Evolutionary conservation across 2,797 vertebrate species (phyloP).

Genomic region (Microctenopoma lineatum): DNA sequence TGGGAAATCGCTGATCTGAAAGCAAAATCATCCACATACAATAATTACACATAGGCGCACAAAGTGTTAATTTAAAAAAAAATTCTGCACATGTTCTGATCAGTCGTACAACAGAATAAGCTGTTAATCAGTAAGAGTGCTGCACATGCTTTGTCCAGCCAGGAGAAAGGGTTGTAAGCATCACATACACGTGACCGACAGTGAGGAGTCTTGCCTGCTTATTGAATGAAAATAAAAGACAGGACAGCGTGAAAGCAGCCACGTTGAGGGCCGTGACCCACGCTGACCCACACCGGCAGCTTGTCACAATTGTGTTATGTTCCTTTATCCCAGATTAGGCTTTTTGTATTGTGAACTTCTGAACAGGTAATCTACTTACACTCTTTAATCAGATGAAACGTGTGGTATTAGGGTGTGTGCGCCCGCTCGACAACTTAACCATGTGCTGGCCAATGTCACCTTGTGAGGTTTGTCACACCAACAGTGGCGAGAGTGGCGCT

Average conservation of each 20-base stretch:
- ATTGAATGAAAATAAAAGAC: constrained; percentile 4
- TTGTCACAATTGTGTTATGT: constrained; percentile 48
- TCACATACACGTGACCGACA: too few species aligned
- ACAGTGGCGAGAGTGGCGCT: not conserved
- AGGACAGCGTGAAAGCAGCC: constrained; percentile 8
- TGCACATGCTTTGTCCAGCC: too few species aligned
- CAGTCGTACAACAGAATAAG: too few species aligned
- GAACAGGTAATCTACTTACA: constrained; percentile 71
- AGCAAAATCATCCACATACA: too few species aligned
- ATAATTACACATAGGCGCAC: too few species aligned
- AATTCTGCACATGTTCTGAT: too few species aligned
- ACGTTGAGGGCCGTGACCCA: not conserved
- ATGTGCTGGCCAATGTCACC: constrained; percentile 57
- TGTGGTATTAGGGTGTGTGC: constrained; percentile 56
- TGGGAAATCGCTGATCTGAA: too few species aligned
- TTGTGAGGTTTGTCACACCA: constrained; percentile 25
- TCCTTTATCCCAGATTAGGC: constrained; percentile 67
- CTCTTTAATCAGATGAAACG: constrained; percentile 78
- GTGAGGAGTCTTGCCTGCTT: not conserved
- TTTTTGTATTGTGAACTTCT: constrained; percentile 48
- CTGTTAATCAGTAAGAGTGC: too few species aligned
- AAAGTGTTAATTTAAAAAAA: too few species aligned
- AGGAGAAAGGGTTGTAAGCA: too few species aligned
- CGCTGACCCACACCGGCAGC: constrained; percentile 28
- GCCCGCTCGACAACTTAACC: constrained; percentile 35